Conservation (phyloP, 1,140 invertebrate genomes). For the Papilio polyxenes region DNA sequence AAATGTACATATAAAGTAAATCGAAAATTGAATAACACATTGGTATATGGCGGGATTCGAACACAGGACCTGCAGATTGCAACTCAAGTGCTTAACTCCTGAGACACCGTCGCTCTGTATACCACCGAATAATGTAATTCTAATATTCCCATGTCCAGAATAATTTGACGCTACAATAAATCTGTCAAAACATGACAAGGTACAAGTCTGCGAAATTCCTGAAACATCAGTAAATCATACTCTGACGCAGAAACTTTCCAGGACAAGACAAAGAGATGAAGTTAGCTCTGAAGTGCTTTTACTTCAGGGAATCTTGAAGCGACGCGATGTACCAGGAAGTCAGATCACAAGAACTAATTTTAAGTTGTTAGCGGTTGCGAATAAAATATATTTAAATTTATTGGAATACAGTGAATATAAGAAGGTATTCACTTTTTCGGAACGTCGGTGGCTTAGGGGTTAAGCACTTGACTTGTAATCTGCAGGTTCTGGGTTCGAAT, state of each 20-base stretch:
- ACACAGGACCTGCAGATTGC: too few relatives aligned
- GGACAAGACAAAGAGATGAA: conserved; percentile 29
- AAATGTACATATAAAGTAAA: too few relatives aligned
- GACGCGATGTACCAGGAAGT: background rate
- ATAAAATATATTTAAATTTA: background rate
- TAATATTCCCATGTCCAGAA: background rate
- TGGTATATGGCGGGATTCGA: too few relatives aligned
- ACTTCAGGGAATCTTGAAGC: conserved; percentile 9
- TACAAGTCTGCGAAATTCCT: conserved; percentile 18
- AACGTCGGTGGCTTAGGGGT: too few relatives aligned
- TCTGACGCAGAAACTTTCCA: conserved; percentile 19
- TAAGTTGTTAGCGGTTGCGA: background rate
- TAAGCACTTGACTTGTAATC: too few relatives aligned
- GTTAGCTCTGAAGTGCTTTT: background rate
- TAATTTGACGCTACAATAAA: conserved; percentile 22
- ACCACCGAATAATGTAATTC: background rate
- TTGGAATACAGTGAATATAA: too few relatives aligned
- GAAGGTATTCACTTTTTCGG: too few relatives aligned
- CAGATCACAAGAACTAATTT: background rate
- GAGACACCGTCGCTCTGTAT: background rate
- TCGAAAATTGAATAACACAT: too few relatives aligned
- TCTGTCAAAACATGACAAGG: conserved; percentile 5
- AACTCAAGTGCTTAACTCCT: too few relatives aligned
- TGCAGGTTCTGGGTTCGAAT: too few relatives aligned
- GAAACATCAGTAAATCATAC: conserved; percentile 26